A percentile compares a stretch with the other conserved stretches of the same genome.
These are phyloP conservation scores for Limonius californicus DNA, from an alignment of 1,140 invertebrate species.

Conservation along the genomic window DNA sequence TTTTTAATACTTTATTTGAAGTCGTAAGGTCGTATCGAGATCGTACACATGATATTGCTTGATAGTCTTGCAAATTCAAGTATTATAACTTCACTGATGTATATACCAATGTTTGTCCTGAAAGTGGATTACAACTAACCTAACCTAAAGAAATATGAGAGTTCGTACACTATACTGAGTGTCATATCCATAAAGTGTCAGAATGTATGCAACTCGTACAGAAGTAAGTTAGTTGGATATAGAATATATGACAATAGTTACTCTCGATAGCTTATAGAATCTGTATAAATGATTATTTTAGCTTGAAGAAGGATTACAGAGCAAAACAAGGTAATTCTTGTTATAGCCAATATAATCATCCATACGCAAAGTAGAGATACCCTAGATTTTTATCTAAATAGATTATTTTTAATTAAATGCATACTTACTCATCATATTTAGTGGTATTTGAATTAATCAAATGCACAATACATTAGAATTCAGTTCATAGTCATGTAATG, in stretches of 20 bases:
- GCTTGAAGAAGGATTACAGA: neutral
- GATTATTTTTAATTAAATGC: constrained; percentile 3
- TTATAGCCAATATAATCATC: neutral
- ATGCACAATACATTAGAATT: neutral
- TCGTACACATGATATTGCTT: no score
- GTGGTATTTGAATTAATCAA: neutral
- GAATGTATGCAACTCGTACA: constrained; percentile 1
- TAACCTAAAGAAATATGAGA: neutral
- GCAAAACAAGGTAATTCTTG: neutral
- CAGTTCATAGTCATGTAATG: neutral
- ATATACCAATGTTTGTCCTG: no score
- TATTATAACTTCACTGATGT: no score
- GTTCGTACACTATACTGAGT: neutral
- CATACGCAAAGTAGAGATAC: neutral
- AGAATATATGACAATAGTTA: constrained; percentile 12
- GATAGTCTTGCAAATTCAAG: no score
- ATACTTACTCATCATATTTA: neutral
- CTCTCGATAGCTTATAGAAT: constrained; percentile 10
- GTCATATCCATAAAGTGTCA: constrained; percentile 7
- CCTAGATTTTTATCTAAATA: constrained; percentile 6
- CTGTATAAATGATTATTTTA: neutral
- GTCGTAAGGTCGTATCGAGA: no score
- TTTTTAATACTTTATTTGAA: no score
- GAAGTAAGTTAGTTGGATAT: constrained; percentile 4
- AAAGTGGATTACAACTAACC: no score